Percentiles rank a stretch among this genome's conserved stretches.
Conservation (phyloP, 1,140 invertebrate genomes). For the Zaprionus kolodkinae region DNA sequence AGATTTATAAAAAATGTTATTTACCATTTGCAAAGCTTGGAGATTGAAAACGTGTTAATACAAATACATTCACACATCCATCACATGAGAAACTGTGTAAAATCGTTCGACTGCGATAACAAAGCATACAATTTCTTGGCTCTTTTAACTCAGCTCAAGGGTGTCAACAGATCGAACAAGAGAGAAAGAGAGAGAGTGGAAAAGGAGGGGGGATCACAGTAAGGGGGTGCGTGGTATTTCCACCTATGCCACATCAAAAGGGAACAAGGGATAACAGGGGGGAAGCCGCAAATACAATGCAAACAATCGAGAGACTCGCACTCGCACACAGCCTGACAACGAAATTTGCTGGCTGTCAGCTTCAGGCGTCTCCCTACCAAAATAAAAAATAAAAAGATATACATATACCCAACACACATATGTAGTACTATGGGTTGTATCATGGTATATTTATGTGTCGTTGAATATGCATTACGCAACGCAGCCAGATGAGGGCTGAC, state of each 20-base stretch:
- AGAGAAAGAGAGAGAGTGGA: too few relatives aligned
- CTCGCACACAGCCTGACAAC: slow-evolving; percentile 55
- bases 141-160: slow-evolving; percentile 17
- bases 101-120: slow-evolving; percentile 31
- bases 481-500: slow-evolving; percentile 35
- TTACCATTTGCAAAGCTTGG: background rate
- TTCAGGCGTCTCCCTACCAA: slow-evolving; percentile 42
- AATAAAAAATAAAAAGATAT: slow-evolving; percentile 27
- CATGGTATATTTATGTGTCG: slow-evolving; percentile 31
- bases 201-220: background rate
- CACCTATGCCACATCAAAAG: slow-evolving; percentile 48
- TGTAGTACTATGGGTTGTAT: slow-evolving; percentile 18
- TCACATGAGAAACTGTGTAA: slow-evolving; percentile 9
- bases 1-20: background rate
- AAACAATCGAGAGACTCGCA: slow-evolving; percentile 63
- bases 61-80: background rate
- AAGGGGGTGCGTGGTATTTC: slow-evolving; percentile 2
- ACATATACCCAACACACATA: slow-evolving; percentile 20
- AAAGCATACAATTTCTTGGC: slow-evolving; percentile 23
- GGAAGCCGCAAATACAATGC: slow-evolving; percentile 35
- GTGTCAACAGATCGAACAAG: background rate
- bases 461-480: slow-evolving; percentile 70
- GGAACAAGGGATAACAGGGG: background rate
- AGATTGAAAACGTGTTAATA: slow-evolving; percentile 5
- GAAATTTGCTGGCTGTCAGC: slow-evolving; percentile 74